Conservation (phyloP, 2,113 vertebrate species). For the Alouatta palliata region DNA sequence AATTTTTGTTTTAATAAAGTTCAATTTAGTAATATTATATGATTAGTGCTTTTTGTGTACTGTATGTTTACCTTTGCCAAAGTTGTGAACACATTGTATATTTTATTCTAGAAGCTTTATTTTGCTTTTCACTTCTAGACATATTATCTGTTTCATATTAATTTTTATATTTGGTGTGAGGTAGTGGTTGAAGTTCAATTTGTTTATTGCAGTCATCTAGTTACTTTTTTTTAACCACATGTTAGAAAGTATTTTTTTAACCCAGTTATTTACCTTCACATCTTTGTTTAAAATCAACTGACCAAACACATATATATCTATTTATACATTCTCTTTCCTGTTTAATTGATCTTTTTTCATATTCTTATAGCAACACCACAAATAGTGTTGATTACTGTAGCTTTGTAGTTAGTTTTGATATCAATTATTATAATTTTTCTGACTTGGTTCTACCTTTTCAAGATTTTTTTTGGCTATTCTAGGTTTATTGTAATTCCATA, state of each 20-base stretch:
- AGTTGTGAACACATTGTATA: neutral
- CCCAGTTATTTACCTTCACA: neutral
- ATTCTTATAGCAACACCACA: neutral
- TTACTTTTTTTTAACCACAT: neutral
- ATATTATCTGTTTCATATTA: neutral
- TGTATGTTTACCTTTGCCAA: neutral
- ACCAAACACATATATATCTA: neutral
- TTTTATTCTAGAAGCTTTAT: slow-evolving; percentile 5
- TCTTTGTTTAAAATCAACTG: neutral
- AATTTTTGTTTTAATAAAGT: slow-evolving; percentile 36
- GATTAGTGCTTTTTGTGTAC: neutral
- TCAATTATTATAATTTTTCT: slow-evolving; percentile 6
- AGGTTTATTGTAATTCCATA: neutral
- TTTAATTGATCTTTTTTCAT: neutral
- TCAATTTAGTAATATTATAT: neutral
- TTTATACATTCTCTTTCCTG: neutral
- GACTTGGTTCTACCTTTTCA: neutral
- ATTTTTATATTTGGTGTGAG: neutral
- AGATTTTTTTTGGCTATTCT: neutral
- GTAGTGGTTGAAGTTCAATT: neutral
- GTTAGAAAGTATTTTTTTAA: neutral
- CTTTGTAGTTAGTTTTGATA: neutral
- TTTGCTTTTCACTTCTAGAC: neutral
- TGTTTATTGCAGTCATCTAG: neutral
- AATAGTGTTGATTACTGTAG: neutral